phyloP scores from a whole-genome alignment of 1,140 invertebrate species.

The Nasonia longicornis region DNA sequence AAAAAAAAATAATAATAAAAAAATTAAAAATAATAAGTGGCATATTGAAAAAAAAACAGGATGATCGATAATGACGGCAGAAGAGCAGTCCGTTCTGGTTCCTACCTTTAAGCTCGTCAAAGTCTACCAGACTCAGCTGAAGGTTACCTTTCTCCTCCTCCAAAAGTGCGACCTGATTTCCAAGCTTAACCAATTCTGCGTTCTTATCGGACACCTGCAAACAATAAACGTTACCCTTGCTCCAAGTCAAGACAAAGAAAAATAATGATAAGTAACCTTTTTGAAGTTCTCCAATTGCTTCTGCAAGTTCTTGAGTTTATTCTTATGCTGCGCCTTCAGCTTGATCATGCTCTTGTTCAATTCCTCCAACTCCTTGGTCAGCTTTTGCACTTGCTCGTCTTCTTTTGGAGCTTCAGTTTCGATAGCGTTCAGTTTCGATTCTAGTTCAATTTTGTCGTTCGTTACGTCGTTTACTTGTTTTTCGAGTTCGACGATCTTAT shows the following conservation, averaged over 20 bases:
- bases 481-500: slow-evolving; percentile 57
- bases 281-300: slow-evolving; percentile 84
- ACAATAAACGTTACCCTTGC: slow-evolving; percentile 14
- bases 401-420: slow-evolving; percentile 57
- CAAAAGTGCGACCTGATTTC: slow-evolving; percentile 83
- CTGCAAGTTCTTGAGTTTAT: slow-evolving; percentile 85
- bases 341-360: slow-evolving; percentile 87
- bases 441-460: slow-evolving; percentile 56
- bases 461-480: slow-evolving; percentile 56
- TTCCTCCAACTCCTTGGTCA: slow-evolving; percentile 79
- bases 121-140: slow-evolving; percentile 84
- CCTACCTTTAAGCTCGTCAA: slow-evolving; percentile 82
- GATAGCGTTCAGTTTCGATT: slow-evolving; percentile 47
- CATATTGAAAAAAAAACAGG: slow-evolving; percentile 22
- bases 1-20: slow-evolving; percentile 12
- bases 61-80: slow-evolving; percentile 54
- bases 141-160: slow-evolving; percentile 93
- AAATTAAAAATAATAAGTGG: slow-evolving; percentile 4
- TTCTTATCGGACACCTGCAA: slow-evolving; percentile 73
- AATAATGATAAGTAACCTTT: slow-evolving; percentile 66
- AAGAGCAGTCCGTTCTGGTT: slow-evolving; percentile 62
- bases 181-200: slow-evolving; percentile 78
- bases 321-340: slow-evolving; percentile 83
- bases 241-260: background rate
- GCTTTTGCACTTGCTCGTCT: slow-evolving; percentile 66